Evolutionary conservation across 1,140 invertebrate genomes (phyloP), one percentile per base, ranked within the genome.

Genomic region (Macrostomum lignano): DNA sequence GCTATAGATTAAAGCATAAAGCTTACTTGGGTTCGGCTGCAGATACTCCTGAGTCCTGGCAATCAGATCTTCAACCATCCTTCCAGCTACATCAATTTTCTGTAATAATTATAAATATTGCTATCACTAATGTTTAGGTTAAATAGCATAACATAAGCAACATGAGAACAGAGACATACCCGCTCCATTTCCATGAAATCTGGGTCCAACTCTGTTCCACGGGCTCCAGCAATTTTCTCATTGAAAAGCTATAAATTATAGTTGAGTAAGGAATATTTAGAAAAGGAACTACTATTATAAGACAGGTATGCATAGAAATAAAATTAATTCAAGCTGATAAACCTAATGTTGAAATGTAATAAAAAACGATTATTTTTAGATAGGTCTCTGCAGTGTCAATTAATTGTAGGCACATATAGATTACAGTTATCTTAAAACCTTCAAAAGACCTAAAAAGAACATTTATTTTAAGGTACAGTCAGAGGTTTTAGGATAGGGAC

Each of bases 141-240:
- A n/a, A n/a, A n/a, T n/a, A n/a, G n/a, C n/a, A n/a, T n/a, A n/a
- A n/a, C n/a, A n/a, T n/a, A n/a, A n/a, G n/a, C n/a, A n/a, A n/a
- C n/a, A n/a, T 5, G 4, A 24, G 23, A 21, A 11, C 7, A 32
- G 13, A 14, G 11, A 11, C 5, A 67, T 67, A 91, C 82, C 65
- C 76, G 74, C 67, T 98, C 91, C 84, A 98, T 94, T 52, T 94
- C 82, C 60, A 78, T 66, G 52, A 91, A 96, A 48, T 94, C 86
- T 58, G 91, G 72, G 61, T 94, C 86, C 40, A 96, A 68, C 64
- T 94, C 93, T 40, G 91, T 98, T 48, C 86, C 84, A 63, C 96
- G 88, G 28, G 84, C 88, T 51, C 86, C 84, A 23, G 88, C 91
- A 70, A 98, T 93, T 62, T 96, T 94, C 65, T 98, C 88, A 50